Conservation (phyloP, 2,797 vertebrate species). For the Myotis vivesi region DNA sequence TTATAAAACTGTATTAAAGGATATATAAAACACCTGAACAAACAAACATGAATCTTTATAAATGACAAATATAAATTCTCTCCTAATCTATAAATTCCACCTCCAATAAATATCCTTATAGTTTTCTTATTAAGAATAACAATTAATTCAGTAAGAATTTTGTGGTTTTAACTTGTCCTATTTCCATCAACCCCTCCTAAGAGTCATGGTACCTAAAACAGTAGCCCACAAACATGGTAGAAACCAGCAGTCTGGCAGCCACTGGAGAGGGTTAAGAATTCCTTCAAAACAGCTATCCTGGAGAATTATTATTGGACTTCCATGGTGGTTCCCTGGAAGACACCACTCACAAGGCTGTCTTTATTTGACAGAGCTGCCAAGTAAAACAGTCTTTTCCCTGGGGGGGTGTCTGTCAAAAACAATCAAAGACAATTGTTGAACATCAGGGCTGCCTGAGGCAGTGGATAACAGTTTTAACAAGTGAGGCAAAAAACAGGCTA, state of each 20-base stretch:
- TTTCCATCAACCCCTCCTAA: background rate
- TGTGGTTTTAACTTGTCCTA: background rate
- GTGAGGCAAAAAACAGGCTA: background rate
- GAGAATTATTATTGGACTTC: background rate
- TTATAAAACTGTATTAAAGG: background rate
- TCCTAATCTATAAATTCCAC: background rate
- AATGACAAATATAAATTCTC: background rate
- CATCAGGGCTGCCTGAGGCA: background rate
- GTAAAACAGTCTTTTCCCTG: background rate
- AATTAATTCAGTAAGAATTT: background rate
- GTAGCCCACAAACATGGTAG: background rate
- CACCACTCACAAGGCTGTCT: background rate
- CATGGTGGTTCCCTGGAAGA: background rate
- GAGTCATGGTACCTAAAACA: background rate
- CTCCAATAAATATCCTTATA: background rate
- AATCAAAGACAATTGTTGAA: background rate
- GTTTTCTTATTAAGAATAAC: background rate
- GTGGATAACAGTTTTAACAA: background rate
- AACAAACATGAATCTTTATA: background rate
- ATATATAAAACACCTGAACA: background rate
- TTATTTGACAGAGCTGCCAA: background rate
- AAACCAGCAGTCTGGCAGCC: background rate
- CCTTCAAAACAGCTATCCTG: background rate
- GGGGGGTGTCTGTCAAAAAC: background rate
- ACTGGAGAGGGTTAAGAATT: background rate